Conservation (phyloP, 2,113 vertebrate genomes). For the Lepidothrix coronata region DNA sequence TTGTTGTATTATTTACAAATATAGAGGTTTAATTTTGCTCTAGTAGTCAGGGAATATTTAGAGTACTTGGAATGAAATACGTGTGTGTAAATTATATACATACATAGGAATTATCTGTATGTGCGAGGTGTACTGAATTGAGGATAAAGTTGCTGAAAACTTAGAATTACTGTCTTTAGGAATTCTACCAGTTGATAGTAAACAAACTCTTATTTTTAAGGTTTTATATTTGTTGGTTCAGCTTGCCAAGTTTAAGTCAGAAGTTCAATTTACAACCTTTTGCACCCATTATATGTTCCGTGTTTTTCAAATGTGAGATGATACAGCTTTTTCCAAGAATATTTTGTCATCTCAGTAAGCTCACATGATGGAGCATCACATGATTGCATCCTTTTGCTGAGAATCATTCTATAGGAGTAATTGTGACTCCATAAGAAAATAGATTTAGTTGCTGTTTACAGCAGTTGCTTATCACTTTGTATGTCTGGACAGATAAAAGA, state of each 20-base stretch:
- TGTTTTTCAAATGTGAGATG: not conserved
- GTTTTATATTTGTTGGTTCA: not conserved
- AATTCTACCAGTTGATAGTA: not conserved
- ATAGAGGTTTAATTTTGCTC: not conserved
- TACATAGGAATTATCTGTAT: not conserved
- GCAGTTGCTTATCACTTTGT: conserved; percentile 24
- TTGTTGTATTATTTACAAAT: not conserved
- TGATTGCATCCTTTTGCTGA: not conserved
- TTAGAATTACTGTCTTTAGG: not conserved
- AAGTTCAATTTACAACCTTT: not conserved
- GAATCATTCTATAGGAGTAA: not conserved
- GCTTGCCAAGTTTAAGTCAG: not conserved
- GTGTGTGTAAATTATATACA: not conserved
- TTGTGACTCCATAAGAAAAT: not conserved
- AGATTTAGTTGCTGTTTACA: not conserved
- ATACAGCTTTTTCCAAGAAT: not conserved
- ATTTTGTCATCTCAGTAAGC: not conserved
- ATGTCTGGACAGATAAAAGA: conserved; percentile 83
- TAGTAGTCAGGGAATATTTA: not conserved
- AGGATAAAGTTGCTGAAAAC: not conserved
- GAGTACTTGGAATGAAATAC: not conserved
- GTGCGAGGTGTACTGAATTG: not conserved
- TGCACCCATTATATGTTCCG: not conserved
- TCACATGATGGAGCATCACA: not conserved
- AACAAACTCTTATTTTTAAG: not conserved